These are phyloP conservation scores for Uria lomvia DNA, from an alignment of 2,113 vertebrate species.

Conservation along the genomic window DNA sequence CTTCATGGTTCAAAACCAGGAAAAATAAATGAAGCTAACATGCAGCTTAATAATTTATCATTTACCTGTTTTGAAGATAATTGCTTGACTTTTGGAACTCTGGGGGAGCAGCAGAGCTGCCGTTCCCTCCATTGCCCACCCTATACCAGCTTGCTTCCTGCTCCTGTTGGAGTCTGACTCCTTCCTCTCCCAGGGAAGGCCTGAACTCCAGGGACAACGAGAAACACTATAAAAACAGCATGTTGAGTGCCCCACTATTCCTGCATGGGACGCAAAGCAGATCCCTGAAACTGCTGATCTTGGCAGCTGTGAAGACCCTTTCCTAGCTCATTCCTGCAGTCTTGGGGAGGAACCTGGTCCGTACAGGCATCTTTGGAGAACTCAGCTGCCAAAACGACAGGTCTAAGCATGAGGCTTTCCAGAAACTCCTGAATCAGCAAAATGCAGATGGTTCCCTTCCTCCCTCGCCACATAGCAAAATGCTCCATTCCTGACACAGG, in stretches of 20 bases:
- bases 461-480: rapidly evolving
- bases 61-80: background rate
- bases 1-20: background rate
- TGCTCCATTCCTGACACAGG: background rate
- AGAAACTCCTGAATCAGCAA: background rate
- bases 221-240: background rate
- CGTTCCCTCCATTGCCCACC: background rate
- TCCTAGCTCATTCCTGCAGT: background rate
- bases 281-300: background rate
- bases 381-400: background rate
- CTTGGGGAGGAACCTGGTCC: background rate
- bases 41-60: background rate
- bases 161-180: background rate
- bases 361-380: background rate
- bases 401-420: background rate
- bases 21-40: background rate
- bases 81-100: background rate
- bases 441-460: background rate
- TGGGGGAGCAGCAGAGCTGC: background rate
- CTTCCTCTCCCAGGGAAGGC: background rate
- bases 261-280: background rate
- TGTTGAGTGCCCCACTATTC: rapidly evolving
- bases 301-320: background rate
- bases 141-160: background rate
- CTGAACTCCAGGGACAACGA: background rate